Evolutionary conservation across 2,113 vertebrate species (phyloP).

Genomic region (Athene cunicularia): DNA sequence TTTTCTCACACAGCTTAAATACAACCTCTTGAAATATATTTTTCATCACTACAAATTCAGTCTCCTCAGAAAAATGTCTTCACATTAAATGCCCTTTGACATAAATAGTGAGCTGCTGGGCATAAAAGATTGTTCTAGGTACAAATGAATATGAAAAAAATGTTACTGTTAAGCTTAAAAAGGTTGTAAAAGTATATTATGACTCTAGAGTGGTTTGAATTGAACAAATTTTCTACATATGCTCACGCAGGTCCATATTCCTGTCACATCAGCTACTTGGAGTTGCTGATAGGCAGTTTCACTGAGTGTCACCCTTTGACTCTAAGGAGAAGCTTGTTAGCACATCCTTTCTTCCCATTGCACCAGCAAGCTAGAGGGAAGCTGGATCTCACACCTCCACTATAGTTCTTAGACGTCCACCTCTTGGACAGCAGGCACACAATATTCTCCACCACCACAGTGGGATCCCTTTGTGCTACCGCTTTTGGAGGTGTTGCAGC

Average conservation of each 20-base stretch:
- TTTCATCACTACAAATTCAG: not conserved
- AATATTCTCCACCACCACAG: not conserved
- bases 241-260: not conserved
- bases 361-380: not conserved
- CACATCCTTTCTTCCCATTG: not conserved
- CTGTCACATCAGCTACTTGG: not conserved
- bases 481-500: not conserved
- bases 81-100: not conserved
- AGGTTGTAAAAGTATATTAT: not conserved
- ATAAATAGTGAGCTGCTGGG: not conserved
- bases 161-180: not conserved
- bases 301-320: not conserved
- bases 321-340: not conserved
- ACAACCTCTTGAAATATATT: not conserved
- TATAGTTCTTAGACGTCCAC: not conserved
- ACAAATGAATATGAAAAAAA: not conserved
- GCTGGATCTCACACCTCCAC: not conserved
- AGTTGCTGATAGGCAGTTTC: not conserved
- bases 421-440: not conserved
- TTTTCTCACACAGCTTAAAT: not conserved
- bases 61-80: not conserved
- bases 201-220: not conserved
- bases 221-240: rapidly evolving
- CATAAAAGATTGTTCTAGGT: not conserved
- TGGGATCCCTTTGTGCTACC: rapidly evolving